Base-by-base conservation (phyloP, 92 coral and sea anemone species). In the Porites evermanni region DNA sequence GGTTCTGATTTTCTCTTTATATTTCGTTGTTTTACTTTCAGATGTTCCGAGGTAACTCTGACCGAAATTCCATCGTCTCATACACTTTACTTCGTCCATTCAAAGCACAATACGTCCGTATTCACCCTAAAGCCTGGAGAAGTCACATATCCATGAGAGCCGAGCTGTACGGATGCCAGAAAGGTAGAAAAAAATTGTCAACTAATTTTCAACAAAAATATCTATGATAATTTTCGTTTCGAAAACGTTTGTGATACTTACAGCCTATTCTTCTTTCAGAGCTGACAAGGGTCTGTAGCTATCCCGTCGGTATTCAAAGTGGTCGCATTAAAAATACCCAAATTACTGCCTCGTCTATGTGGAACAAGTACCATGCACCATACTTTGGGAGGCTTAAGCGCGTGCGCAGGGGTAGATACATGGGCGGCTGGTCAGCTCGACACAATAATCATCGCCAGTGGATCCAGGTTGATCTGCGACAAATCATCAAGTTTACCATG, bases 361-460 rank as follows among this genome's bases (percentile, higher is more conserved):
- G 86, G 88, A 80, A 94, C 87, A 89, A 84, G 20, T 80, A 88
- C 83, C 95, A 90, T 63, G 91, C 93, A 1, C 89, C 98, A 6
- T 88, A 78, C 83, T 89, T 85, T 59, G 98, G 94, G 61, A 76
- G 98, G 71, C 91, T 94, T 23, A 90, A 86, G 58, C 73, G 84
- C 53, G 80, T 67, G 65, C 95, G 95, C 53, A 80, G 47, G 20
- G 96, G 98, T 12, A 94, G 87, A 47, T 82, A 72, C 77, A 79
- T 93, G 90, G 94, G 95, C 68, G 98, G 97, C 21, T 97, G 99
- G 99, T 78, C 95, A 51, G 95, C 98, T 6, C 81, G 92, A 59
- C 91, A 91, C 77, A 93, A 93, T 64, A 95, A 97, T 77, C 95
- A 92, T 76, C 75, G 74, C 66, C 99, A 97, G 79, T 97, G 96